Percentiles rank a stretch among this genome's conserved stretches.
These are phyloP conservation scores for Siniperca obscura DNA, from an alignment of 2,797 vertebrate genomes.

Conservation along the genomic window DNA sequence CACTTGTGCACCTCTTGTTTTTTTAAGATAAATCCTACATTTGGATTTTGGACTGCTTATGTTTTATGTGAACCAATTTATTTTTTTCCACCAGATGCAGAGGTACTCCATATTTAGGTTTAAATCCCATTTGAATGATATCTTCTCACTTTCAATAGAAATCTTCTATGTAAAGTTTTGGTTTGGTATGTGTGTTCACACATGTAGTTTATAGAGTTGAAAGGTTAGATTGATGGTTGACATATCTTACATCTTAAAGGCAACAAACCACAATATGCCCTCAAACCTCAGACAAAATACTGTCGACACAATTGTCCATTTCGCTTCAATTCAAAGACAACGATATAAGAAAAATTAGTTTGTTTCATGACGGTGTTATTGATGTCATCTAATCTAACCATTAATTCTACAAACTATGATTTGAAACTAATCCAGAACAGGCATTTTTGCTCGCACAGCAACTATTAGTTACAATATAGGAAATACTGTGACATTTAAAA, in stretches of 20 bases:
- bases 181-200: background rate
- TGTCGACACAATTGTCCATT: background rate
- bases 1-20: conserved; percentile 3
- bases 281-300: background rate
- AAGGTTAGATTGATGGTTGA: background rate
- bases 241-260: background rate
- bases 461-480: background rate
- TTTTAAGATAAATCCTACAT: background rate
- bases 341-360: too few relatives aligned
- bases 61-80: background rate
- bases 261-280: background rate
- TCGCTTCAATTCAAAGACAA: too few relatives aligned
- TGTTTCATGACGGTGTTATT: too few relatives aligned
- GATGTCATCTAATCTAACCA: too few relatives aligned
- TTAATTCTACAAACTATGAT: too few relatives aligned
- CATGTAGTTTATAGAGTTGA: background rate
- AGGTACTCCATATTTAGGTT: background rate
- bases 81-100: background rate
- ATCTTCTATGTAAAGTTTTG: background rate
- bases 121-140: background rate
- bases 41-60: background rate
- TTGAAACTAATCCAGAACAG: too few relatives aligned
- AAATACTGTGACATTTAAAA: background rate
- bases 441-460: background rate
- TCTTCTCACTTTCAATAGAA: background rate